Percentiles rank a stretch among this genome's conserved stretches.
Evolutionary conservation across 2,113 vertebrate genomes (phyloP).

Genomic region (Diadophis punctatus): DNA sequence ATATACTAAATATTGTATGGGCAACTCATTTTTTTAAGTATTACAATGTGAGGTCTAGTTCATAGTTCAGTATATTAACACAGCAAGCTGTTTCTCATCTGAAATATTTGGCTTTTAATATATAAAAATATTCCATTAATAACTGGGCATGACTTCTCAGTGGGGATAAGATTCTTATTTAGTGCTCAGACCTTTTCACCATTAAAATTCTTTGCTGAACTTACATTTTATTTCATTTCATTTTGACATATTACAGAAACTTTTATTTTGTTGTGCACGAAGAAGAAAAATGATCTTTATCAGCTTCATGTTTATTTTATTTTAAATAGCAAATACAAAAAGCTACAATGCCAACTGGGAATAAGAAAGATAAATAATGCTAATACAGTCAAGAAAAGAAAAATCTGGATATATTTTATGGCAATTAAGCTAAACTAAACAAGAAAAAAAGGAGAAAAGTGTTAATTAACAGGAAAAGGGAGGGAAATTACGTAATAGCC

Average conservation of each 20-base stretch:
- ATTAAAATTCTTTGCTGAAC: background rate
- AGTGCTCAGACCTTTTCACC: background rate
- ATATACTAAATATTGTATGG: background rate
- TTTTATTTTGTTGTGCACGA: background rate
- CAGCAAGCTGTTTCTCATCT: background rate
- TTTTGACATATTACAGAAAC: background rate
- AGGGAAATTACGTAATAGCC: background rate
- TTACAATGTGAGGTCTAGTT: conserved; percentile 10
- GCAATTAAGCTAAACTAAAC: background rate
- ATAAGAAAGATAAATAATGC: background rate
- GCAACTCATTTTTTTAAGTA: background rate
- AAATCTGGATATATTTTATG: background rate
- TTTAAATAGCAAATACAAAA: background rate
- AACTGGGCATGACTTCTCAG: background rate
- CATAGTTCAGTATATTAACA: conserved; percentile 5
- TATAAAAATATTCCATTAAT: background rate
- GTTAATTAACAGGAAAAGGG: background rate
- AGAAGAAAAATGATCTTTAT: background rate
- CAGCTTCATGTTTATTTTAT: background rate
- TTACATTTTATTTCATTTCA: background rate
- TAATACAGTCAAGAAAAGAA: background rate
- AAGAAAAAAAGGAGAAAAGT: background rate
- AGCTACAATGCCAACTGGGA: background rate
- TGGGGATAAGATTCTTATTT: background rate
- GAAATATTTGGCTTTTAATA: background rate